A percentile compares a stretch with the other conserved stretches of the same genome.
phyloP scores from a whole-genome alignment of 2,113 vertebrate genomes.

The Mesembrinibis cayennensis region DNA sequence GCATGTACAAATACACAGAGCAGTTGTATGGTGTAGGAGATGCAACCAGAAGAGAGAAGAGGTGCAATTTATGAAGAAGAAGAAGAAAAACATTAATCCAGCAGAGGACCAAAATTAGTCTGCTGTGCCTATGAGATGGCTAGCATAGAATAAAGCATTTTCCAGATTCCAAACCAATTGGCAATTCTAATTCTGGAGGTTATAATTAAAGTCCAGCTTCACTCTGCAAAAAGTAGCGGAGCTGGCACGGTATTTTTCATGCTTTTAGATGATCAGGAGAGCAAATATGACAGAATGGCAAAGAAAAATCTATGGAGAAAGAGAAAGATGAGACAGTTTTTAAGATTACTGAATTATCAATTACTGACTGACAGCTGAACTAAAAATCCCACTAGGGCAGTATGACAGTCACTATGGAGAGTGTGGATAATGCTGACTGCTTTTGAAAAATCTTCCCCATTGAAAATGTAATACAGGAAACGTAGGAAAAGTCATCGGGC shows the following conservation, averaged over 20 bases:
- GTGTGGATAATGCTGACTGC: not conserved
- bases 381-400: not conserved
- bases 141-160: not conserved
- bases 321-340: not conserved
- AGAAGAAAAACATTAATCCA: not conserved
- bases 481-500: not conserved
- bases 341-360: not conserved
- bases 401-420: not conserved
- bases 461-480: not conserved
- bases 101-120: not conserved
- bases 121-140: not conserved
- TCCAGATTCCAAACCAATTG: not conserved
- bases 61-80: not conserved
- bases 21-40: not conserved
- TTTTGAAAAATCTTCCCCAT: not conserved
- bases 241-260: not conserved
- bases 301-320: not conserved
- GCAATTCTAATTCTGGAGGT: not conserved
- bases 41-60: not conserved
- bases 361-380: not conserved
- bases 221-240: not conserved
- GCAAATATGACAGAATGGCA: not conserved
- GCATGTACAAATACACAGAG: not conserved
- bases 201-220: not conserved
- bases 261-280: not conserved